Evolutionary conservation across 2,797 vertebrate genomes (phyloP).

Genomic region (Gephyroberyx darwinii): DNA sequence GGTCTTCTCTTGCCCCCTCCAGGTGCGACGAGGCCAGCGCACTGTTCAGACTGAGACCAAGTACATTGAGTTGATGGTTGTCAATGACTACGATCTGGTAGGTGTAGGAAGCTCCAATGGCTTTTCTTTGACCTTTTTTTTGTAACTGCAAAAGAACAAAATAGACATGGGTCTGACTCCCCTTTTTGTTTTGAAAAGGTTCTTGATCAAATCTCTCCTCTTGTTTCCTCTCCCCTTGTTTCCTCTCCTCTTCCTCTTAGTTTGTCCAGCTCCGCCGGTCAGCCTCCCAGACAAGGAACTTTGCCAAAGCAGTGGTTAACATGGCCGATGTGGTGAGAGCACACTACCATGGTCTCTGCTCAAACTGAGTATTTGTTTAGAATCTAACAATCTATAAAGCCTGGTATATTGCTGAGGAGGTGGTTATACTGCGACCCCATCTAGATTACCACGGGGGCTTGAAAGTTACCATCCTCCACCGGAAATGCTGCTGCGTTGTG

Average conservation of each 20-base stretch:
- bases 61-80: slow-evolving; percentile 94
- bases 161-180: not conserved
- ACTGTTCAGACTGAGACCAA: slow-evolving; percentile 96
- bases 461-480: too few species aligned
- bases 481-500: too few species aligned
- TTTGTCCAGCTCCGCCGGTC: slow-evolving; percentile 90
- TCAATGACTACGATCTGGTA: slow-evolving; percentile 95
- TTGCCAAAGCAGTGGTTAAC: slow-evolving; percentile 97
- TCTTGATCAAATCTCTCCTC: not conserved
- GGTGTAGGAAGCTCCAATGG: slow-evolving; percentile 31
- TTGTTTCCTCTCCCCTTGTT: not conserved
- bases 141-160: slow-evolving; percentile 1
- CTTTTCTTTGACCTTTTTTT: not conserved
- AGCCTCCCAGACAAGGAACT: slow-evolving; percentile 89
- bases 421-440: too few species aligned
- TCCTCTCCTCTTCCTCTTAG: slow-evolving; percentile 63
- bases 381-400: too few species aligned
- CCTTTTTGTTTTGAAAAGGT: not conserved
- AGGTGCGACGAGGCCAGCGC: slow-evolving; percentile 89
- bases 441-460: too few species aligned
- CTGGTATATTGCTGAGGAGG: too few species aligned
- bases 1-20: slow-evolving; percentile 39
- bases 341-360: not conserved
- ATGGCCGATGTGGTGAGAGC: slow-evolving; percentile 92
- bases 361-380: not conserved